Percentiles rank a stretch among this genome's conserved stretches.
phyloP scores from a whole-genome alignment of 2,797 vertebrate species.

The Xerus rutilus region DNA sequence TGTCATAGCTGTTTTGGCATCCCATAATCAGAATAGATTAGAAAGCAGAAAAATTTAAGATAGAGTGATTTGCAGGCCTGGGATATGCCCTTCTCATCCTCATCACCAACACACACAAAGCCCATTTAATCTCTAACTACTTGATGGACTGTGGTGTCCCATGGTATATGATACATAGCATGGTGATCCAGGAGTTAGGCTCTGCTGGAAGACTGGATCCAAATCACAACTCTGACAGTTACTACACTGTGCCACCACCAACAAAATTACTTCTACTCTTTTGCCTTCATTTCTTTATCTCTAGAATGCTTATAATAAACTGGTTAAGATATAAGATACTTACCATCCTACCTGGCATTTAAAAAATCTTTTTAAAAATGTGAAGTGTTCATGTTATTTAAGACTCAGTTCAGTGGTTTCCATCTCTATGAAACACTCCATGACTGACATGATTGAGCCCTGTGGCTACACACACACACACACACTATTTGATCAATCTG shows the following conservation, averaged over 20 bases:
- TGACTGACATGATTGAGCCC: not conserved
- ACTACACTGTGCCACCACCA: not conserved
- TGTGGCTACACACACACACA: no score
- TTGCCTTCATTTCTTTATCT: not conserved
- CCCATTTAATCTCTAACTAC: not conserved
- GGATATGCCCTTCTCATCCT: not conserved
- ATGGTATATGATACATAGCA: not conserved
- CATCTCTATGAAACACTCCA: not conserved
- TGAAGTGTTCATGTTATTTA: not conserved
- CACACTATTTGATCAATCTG: not conserved
- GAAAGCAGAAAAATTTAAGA: not conserved
- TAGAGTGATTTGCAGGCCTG: not conserved
- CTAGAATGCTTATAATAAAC: not conserved
- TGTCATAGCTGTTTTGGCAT: not conserved
- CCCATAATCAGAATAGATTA: not conserved
- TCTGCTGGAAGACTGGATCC: not conserved
- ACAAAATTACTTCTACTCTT: not conserved
- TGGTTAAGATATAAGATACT: not conserved
- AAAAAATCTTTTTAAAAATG: conserved; percentile 30
- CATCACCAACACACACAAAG: not conserved
- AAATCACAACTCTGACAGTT: not conserved
- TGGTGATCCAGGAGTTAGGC: not conserved
- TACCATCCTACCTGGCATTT: not conserved
- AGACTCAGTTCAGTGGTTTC: not conserved
- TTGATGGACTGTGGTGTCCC: not conserved